These are phyloP conservation scores for Neocrepidodera transversa DNA, from an alignment of 2,888 invertebrate species.

Conservation along the genomic window DNA sequence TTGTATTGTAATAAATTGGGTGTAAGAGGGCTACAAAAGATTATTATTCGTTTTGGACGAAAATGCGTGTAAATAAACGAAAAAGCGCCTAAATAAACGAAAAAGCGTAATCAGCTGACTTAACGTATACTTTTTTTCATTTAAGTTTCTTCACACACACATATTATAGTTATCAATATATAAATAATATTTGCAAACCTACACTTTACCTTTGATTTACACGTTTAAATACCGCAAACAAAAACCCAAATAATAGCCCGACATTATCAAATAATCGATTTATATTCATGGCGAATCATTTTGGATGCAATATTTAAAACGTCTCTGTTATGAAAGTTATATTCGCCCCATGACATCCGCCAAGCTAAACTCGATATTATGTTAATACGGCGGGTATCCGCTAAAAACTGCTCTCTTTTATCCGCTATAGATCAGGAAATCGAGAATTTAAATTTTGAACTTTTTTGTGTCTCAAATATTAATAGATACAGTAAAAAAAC, in stretches of 20 bases:
- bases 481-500: too few species aligned
- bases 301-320: conserved; percentile 36
- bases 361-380: conserved; percentile 45
- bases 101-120: too few species aligned
- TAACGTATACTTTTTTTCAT: too few species aligned
- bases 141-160: too few species aligned
- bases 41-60: too few species aligned
- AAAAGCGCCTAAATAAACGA: too few species aligned
- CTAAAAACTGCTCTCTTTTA: conserved; percentile 36
- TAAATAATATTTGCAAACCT: too few species aligned
- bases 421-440: conserved; percentile 12
- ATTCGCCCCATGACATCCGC: conserved; percentile 41
- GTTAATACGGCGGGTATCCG: conserved; percentile 44
- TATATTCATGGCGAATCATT: conserved; percentile 35
- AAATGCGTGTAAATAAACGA: too few species aligned
- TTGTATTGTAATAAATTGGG: too few species aligned
- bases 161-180: too few species aligned
- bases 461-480: too few species aligned
- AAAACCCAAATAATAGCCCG: not conserved
- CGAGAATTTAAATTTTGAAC: not conserved
- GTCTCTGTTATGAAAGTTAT: conserved; percentile 42
- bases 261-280: conserved; percentile 24
- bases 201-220: not conserved
- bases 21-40: too few species aligned
- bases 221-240: not conserved